Base-by-base conservation (phyloP, 2,888 invertebrate genomes). In the Tortricodes alternella region DNA sequence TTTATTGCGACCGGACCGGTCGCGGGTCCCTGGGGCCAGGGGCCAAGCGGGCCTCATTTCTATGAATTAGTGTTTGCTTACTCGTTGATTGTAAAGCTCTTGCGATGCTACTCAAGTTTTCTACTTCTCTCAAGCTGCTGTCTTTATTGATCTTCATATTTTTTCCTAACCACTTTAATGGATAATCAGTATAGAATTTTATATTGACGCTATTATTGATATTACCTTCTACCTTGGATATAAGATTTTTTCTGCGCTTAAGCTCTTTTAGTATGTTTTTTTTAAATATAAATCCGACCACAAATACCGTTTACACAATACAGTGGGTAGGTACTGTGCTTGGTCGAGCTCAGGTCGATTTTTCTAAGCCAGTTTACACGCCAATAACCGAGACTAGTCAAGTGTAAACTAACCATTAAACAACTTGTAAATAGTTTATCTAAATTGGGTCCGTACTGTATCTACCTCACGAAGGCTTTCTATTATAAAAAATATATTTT, bases 21-120 rank as follows among this genome's bases (percentile, higher is more conserved):
- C 64, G 70, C 77, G 70, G 74, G 13, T 34, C 66, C 70, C 69
- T 13, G 37, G 44, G 53, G 44, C 21, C 43, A 32, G 37, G 48
- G 51, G 41, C 39, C 24, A n/a, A n/a, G 34, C 15, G 38, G 55
- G 37, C 29, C 49, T 51, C 57, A 70, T 69, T 74, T 74, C 79
- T 82, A 84, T 85, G 83, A 83, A 83, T 86, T 84, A 82, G 77
- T 82, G 76, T 84, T 84, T 79, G 75, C 79, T 85, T 80, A 80
- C 77, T 75, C 72, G 58, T 6, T 9, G 24, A 41, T 24, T 41
- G 23, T 41, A 15, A 5, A 9, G 9, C 6, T 41, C n/a, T 24
- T 5, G 9, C 2, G 23, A 24, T 15, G 24, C 24, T 15, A 24
- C 23, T 41, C 8, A 41, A 16, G n/a, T 41, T 24, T 15, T 23